Evolutionary conservation across 2,113 vertebrate genomes (phyloP).

Genomic region (Cnemophilus loriae): DNA sequence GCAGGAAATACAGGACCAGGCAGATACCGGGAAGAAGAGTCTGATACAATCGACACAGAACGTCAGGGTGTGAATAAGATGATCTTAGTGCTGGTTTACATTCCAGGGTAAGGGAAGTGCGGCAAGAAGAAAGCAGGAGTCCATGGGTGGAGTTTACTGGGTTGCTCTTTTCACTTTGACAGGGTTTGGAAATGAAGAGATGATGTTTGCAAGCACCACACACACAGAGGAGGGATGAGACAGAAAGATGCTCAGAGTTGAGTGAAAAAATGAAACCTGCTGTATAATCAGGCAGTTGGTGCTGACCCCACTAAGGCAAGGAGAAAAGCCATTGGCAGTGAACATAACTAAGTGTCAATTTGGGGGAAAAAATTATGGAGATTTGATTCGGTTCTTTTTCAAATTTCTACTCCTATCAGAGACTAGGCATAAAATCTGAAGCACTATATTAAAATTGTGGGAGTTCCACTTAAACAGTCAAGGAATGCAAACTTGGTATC

Average conservation of each 20-base stretch:
- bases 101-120: background rate
- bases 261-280: background rate
- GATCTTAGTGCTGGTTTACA: conserved; percentile 21
- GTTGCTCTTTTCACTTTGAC: background rate
- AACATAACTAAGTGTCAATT: background rate
- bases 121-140: background rate
- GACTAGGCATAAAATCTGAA: background rate
- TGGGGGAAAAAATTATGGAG: background rate
- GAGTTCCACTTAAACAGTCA: background rate
- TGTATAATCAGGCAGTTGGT: conserved; percentile 39
- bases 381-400: background rate
- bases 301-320: background rate
- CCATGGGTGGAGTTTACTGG: background rate
- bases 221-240: background rate
- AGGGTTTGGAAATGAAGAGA: background rate
- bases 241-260: background rate
- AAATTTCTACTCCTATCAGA: background rate
- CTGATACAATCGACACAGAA: conserved; percentile 31
- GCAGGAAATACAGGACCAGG: conserved; percentile 1
- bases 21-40: background rate
- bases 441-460: background rate
- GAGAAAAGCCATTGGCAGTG: background rate
- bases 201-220: background rate
- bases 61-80: conserved; percentile 45
- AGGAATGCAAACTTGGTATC: background rate